These are phyloP conservation scores for Sinocyclocheilus anophthalmus DNA, from an alignment of 2,113 vertebrate species.

Conservation along the genomic window DNA sequence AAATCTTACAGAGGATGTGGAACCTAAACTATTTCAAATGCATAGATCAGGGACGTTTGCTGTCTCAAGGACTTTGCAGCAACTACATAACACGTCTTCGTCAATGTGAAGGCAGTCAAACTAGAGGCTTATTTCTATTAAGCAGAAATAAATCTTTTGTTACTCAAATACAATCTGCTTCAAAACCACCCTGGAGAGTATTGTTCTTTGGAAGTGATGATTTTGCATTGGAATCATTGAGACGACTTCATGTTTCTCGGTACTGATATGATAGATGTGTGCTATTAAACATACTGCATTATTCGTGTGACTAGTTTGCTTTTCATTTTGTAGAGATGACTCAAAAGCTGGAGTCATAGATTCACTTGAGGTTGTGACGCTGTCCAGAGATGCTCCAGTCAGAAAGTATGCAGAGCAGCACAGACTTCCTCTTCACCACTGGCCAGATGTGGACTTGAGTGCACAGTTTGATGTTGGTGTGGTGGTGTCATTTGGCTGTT, in stretches of 20 bases:
- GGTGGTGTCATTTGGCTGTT: slow-evolving; percentile 91
- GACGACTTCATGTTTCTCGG: slow-evolving; percentile 79
- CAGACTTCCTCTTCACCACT: slow-evolving; percentile 79
- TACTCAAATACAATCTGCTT: slow-evolving; percentile 22
- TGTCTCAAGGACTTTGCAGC: slow-evolving; percentile 10
- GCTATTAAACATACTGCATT: background rate
- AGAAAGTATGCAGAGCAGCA: slow-evolving; percentile 78
- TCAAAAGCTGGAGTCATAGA: slow-evolving; percentile 70
- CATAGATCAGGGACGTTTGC: background rate
- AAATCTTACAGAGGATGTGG: slow-evolving; percentile 29
- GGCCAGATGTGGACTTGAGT: slow-evolving; percentile 77
- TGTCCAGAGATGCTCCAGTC: slow-evolving; percentile 80
- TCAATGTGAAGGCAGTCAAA: background rate
- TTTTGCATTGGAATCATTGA: slow-evolving; percentile 83
- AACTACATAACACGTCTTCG: background rate
- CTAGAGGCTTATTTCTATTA: background rate
- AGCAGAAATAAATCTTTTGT: background rate
- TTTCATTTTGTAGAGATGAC: slow-evolving; percentile 64
- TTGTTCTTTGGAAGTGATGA: slow-evolving; percentile 90
- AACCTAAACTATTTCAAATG: slow-evolving; percentile 7
- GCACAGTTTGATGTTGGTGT: slow-evolving; percentile 89
- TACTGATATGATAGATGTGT: slow-evolving; percentile 55
- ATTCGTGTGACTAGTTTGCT: background rate
- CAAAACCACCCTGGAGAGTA: slow-evolving; percentile 82
- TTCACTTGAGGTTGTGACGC: slow-evolving; percentile 85